phyloP scores from a whole-genome alignment of 2,797 vertebrate genomes.

The Rhabdophis nuchalis region DNA sequence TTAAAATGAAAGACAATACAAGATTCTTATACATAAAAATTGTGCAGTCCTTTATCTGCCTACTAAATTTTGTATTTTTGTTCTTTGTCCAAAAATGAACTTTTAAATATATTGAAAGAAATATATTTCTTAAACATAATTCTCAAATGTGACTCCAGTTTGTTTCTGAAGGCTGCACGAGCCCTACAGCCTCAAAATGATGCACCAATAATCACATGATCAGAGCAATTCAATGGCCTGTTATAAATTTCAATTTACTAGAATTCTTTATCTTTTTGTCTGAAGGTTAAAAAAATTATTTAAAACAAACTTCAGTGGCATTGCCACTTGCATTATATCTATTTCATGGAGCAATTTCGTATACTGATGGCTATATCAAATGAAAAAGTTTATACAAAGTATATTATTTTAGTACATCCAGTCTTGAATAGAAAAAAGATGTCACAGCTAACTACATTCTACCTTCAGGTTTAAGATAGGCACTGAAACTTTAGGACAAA shows the following conservation, averaged over 20 bases:
- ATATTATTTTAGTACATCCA: constrained; percentile 3
- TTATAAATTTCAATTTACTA: background rate
- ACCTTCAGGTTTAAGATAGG: constrained; percentile 16
- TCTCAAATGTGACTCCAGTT: background rate
- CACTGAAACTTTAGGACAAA: constrained; percentile 13
- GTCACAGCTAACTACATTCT: background rate
- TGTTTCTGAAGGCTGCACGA: background rate
- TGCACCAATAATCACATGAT: background rate
- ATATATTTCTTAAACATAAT: background rate
- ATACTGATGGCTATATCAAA: constrained; percentile 2
- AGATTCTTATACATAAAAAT: background rate
- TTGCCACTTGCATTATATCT: background rate
- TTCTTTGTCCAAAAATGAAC: background rate
- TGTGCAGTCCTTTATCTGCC: background rate
- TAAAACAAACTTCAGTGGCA: background rate
- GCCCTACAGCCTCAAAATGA: background rate
- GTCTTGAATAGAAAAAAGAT: constrained; percentile 2
- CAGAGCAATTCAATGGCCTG: background rate
- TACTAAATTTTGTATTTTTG: background rate
- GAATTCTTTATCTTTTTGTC: background rate
- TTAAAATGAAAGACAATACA: background rate
- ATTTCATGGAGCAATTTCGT: background rate
- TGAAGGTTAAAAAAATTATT: background rate
- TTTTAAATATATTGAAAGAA: background rate
- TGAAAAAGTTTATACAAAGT: background rate